Percentiles rank a stretch among this genome's conserved stretches.
Conservation (phyloP, 1,140 invertebrate species). For the Drosophila teissieri region DNA sequence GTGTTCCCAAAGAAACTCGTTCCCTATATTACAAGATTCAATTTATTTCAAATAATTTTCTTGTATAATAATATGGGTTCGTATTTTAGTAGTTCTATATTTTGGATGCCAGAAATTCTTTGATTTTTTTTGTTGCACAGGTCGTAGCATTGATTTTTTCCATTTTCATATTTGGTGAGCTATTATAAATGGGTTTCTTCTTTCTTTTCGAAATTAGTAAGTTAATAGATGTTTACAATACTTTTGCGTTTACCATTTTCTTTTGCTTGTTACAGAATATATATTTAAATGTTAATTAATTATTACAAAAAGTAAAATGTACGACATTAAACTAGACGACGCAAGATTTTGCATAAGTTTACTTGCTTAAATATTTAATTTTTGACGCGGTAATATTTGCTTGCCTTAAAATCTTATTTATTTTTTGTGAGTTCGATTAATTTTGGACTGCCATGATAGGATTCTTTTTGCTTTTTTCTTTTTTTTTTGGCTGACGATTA, state of each 20-base stretch:
- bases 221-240: slow-evolving; percentile 78
- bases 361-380: slow-evolving; percentile 74
- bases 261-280: slow-evolving; percentile 64
- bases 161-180: slow-evolving; percentile 23
- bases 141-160: slow-evolving; percentile 56
- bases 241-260: slow-evolving; percentile 39
- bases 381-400: slow-evolving; percentile 55
- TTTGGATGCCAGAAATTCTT: slow-evolving; percentile 75
- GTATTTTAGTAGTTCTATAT: slow-evolving; percentile 77
- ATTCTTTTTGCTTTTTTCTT: slow-evolving; percentile 35
- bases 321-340: slow-evolving; percentile 84
- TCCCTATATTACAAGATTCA: slow-evolving; percentile 84
- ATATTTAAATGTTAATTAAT: slow-evolving; percentile 80
- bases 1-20: neutral
- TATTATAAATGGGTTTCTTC: slow-evolving; percentile 44
- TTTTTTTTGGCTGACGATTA: slow-evolving; percentile 73
- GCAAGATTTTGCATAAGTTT: slow-evolving; percentile 71
- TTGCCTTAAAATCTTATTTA: slow-evolving; percentile 69
- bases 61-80: slow-evolving; percentile 84
- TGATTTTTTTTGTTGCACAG: slow-evolving; percentile 71
- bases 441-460: slow-evolving; percentile 70
- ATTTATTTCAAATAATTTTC: slow-evolving; percentile 84
- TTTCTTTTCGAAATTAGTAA: slow-evolving; percentile 70
- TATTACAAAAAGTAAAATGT: slow-evolving; percentile 84
- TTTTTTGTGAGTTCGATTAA: slow-evolving; percentile 68